These are phyloP conservation scores for Porites lobata DNA, from an alignment of 92 coral and sea anemone genomes.

Conservation along the genomic window DNA sequence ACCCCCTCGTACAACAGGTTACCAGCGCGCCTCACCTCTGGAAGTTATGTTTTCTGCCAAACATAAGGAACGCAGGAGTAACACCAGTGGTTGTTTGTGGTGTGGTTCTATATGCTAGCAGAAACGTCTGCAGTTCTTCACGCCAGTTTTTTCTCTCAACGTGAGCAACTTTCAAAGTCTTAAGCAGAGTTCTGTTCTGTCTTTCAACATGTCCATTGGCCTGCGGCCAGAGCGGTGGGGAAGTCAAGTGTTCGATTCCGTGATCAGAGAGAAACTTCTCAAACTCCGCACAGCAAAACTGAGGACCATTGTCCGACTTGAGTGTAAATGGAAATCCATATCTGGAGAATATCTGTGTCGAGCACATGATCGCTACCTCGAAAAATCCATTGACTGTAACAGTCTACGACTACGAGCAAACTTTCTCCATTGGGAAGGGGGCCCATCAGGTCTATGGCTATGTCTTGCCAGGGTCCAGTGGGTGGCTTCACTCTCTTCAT, in stretches of 20 bases:
- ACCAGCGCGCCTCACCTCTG: slow-evolving; percentile 40
- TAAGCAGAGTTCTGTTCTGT: too few species aligned
- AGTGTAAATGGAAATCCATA: too few species aligned
- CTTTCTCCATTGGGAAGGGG: too few species aligned
- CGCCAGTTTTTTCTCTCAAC: slow-evolving; percentile 14
- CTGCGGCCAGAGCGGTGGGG: too few species aligned
- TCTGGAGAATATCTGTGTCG: slow-evolving; percentile 1
- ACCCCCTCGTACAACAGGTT: not conserved
- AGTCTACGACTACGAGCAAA: too few species aligned
- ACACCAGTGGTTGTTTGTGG: slow-evolving; percentile 62
- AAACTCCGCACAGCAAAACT: slow-evolving; percentile 31
- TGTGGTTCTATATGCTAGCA: not conserved
- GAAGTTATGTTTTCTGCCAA: too few species aligned
- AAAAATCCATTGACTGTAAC: slow-evolving; percentile 34
- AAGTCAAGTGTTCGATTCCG: too few species aligned
- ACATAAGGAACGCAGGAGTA: slow-evolving; percentile 48
- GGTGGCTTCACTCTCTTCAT: too few species aligned
- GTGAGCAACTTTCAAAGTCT: too few species aligned
- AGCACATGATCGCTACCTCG: slow-evolving; percentile 51
- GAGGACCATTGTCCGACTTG: too few species aligned
- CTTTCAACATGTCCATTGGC: too few species aligned
- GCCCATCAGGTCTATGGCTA: too few species aligned
- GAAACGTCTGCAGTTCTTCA: not conserved
- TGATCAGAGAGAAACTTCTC: not conserved
- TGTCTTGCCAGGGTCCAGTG: not conserved